Percentiles rank a stretch among this genome's conserved stretches.
Evolutionary conservation across 2,888 invertebrate species (phyloP).

Genomic region (Tillus elongatus): DNA sequence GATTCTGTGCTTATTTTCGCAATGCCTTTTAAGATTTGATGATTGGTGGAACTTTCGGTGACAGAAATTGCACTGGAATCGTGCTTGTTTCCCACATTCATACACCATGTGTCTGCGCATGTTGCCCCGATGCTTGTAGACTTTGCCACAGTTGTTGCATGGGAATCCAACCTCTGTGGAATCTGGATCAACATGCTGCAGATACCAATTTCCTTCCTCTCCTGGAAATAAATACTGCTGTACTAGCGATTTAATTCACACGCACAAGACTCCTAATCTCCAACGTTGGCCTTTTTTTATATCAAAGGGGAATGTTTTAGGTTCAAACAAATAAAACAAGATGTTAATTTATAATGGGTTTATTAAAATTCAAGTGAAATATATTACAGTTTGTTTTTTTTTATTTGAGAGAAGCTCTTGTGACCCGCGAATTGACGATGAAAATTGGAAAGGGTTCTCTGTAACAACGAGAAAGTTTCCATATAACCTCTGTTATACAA

Average conservation of each 20-base stretch:
- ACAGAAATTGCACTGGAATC: conserved; percentile 38
- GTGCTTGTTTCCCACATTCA: conserved; percentile 46
- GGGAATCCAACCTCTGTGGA: conserved; percentile 31
- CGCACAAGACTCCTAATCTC: conserved; percentile 21
- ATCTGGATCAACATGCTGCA: conserved; percentile 31
- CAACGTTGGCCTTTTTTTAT: conserved; percentile 21
- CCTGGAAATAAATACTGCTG: conserved; percentile 41
- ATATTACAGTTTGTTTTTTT: too few species aligned
- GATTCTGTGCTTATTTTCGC: conserved; percentile 35
- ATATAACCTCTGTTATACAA: too few species aligned
- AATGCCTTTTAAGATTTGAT: conserved; percentile 41
- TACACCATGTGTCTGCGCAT: conserved; percentile 62
- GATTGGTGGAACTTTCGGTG: conserved; percentile 51
- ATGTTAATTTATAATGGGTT: too few species aligned
- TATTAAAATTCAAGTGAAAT: too few species aligned
- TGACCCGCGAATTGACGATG: too few species aligned
- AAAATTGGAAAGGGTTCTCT: too few species aligned
- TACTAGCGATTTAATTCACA: conserved; percentile 26
- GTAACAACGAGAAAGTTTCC: too few species aligned
- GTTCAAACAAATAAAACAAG: neutral
- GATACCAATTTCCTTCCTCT: conserved; percentile 30
- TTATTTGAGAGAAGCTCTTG: too few species aligned
- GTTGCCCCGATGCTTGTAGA: conserved; percentile 72
- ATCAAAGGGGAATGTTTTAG: neutral
- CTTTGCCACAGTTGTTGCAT: conserved; percentile 69